Evolutionary conservation across 2,113 vertebrate genomes (phyloP).

Genomic region (Mesocricetus auratus): DNA sequence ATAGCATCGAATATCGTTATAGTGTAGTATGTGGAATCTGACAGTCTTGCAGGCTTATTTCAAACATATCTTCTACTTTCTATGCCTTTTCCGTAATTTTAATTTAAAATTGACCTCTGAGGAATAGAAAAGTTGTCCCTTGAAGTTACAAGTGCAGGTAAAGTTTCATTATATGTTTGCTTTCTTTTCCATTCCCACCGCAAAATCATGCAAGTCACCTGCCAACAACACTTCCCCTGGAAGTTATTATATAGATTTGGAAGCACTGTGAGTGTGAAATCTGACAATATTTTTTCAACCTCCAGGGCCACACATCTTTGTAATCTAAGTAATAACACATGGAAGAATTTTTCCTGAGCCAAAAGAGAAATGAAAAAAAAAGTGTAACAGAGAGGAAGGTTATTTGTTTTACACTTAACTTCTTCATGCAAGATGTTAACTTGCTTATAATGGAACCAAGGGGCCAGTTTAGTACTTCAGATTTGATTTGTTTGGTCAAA

Average conservation of each 20-base stretch:
- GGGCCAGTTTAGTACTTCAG: slow-evolving; percentile 5
- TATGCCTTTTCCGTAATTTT: neutral
- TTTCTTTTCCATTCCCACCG: slow-evolving; percentile 42
- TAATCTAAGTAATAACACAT: slow-evolving; percentile 35
- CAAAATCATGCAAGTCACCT: neutral
- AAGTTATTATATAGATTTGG: slow-evolving; percentile 64
- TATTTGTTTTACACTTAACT: slow-evolving; percentile 55
- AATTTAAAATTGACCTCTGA: neutral
- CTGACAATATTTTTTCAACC: slow-evolving; percentile 62
- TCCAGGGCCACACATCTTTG: slow-evolving; percentile 39
- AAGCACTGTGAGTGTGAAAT: slow-evolving; percentile 28
- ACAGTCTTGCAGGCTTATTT: accelerated
- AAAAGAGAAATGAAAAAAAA: neutral
- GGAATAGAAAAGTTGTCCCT: neutral
- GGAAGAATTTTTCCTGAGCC: neutral
- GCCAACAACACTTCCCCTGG: slow-evolving; percentile 35
- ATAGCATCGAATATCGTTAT: too few species aligned
- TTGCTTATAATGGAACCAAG: slow-evolving; percentile 11
- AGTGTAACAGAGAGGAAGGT: neutral
- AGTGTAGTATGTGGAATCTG: neutral
- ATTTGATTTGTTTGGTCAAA: slow-evolving; percentile 58
- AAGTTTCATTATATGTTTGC: neutral
- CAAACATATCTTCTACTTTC: neutral
- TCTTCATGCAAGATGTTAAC: slow-evolving; percentile 11
- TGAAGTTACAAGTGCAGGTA: neutral